Evolutionary conservation across 2,797 vertebrate species (phyloP).

Genomic region (Enoplosus armatus): DNA sequence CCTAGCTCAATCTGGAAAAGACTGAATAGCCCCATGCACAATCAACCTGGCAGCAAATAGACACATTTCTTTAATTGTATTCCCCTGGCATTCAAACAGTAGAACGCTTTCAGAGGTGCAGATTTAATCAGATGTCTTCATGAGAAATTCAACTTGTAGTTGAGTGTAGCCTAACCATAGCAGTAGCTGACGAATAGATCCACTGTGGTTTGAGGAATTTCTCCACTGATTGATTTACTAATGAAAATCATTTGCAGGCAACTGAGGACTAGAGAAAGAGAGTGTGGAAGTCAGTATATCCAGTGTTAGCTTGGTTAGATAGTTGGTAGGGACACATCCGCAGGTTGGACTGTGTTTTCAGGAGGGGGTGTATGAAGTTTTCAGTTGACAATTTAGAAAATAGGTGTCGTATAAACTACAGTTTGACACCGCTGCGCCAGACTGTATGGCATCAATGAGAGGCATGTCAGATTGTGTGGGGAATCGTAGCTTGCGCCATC

Average conservation of each 20-base stretch:
- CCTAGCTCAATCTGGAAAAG: slow-evolving; percentile 22
- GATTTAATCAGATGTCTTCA: slow-evolving; percentile 42
- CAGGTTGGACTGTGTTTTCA: not conserved
- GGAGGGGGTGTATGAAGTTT: not conserved
- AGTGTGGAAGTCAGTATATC: not conserved
- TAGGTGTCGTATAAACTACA: not conserved
- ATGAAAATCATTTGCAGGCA: slow-evolving; percentile 1
- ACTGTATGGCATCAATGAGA: no score
- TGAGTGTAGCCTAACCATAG: not conserved
- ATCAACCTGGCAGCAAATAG: slow-evolving; percentile 40
- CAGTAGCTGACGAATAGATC: slow-evolving; percentile 1
- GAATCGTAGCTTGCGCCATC: no score
- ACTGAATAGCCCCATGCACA: slow-evolving; percentile 16
- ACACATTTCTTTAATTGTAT: slow-evolving; percentile 38
- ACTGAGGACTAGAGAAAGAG: not conserved
- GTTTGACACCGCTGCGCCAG: no score
- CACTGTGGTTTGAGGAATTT: slow-evolving; percentile 11
- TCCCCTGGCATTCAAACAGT: slow-evolving; percentile 32
- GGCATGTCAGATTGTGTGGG: no score
- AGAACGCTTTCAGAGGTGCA: slow-evolving; percentile 4
- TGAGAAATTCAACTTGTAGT: slow-evolving; percentile 18
- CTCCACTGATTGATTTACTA: slow-evolving; percentile 11
- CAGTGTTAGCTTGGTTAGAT: not conserved
- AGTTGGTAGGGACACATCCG: not conserved
- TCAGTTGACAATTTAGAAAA: not conserved